A percentile compares a stretch with the other conserved stretches of the same genome.
Evolutionary conservation across 2,113 vertebrate genomes (phyloP).

Genomic region (Lophochroa leadbeateri): DNA sequence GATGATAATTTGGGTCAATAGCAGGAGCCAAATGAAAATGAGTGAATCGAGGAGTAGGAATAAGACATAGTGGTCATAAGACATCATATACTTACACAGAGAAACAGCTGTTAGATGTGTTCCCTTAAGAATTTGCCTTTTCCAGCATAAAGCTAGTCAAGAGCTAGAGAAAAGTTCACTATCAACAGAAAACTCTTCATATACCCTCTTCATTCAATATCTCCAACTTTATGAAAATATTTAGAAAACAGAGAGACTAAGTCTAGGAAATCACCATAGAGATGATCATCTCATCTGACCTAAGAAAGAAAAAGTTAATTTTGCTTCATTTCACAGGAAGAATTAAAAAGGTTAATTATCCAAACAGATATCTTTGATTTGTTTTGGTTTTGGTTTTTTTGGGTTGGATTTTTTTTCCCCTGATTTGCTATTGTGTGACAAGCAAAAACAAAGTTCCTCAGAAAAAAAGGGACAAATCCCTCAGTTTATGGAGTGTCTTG

Average conservation of each 20-base stretch:
- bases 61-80: background rate
- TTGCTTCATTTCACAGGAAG: background rate
- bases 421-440: background rate
- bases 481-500: background rate
- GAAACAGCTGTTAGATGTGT: background rate
- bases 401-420: background rate
- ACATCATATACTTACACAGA: background rate
- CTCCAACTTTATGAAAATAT: background rate
- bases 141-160: background rate
- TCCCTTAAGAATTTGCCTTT: background rate
- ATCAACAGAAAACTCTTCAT: background rate
- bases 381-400: background rate
- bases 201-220: background rate
- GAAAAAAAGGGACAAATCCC: background rate
- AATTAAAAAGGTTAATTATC: background rate
- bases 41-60: background rate
- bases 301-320: background rate
- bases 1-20: background rate
- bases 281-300: background rate
- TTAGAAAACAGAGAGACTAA: background rate
- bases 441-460: background rate
- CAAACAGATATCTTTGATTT: background rate
- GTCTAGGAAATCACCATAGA: background rate
- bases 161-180: background rate
- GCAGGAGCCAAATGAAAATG: background rate